Evolutionary conservation across 2,888 invertebrate genomes (phyloP), one percentile per base, ranked within the genome.

Genomic region (Morinoia aosen): DNA sequence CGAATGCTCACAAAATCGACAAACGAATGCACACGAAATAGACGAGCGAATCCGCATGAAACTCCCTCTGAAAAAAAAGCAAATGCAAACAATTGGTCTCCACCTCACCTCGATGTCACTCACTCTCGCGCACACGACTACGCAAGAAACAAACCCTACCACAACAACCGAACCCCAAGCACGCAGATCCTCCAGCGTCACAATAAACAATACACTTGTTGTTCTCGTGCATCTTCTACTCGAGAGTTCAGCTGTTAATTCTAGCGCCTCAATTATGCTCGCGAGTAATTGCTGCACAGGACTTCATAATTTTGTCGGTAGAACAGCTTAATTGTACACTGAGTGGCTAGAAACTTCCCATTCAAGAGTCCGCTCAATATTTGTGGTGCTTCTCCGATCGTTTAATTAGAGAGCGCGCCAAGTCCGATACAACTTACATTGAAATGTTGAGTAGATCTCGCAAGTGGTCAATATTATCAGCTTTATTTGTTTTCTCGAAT

Each of bases 281-380:
- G 14, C 56, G 57, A 93, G 48, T 93, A 93, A 93, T 93, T 93
- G 57, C 58, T 48, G 11, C 33, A 33, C 93, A n/a, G 33, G 93
- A 33, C 40, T 33, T 57, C 93, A 93, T 93, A 93, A 93, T 93
- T 93, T 93, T 57, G 57, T 57, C 57, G 8, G 57, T 57, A 33
- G 57, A 57, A 57, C 93, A 93, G 57, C 93, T 93, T 93, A 93
- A 93, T 93, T 57, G 57, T 57, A 57, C 56, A 33, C 93, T 93
- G 48, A 93, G 57, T 76, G 93, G n/a, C 16, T 57, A 33, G 48
- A 93, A 93, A 93, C 10, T 57, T 56, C 93, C 57, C 25, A 56
- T 57, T 56, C 40, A 19, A 90, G 12, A 19, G n/a, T 90, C 40
- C 33, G 25, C 76, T 76, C 76, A 33, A 76, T 76, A 76, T 12